Evolutionary conservation across 2,888 invertebrate genomes (phyloP), one percentile per base, ranked within the genome.

Genomic region (Ernsta delagoae): DNA sequence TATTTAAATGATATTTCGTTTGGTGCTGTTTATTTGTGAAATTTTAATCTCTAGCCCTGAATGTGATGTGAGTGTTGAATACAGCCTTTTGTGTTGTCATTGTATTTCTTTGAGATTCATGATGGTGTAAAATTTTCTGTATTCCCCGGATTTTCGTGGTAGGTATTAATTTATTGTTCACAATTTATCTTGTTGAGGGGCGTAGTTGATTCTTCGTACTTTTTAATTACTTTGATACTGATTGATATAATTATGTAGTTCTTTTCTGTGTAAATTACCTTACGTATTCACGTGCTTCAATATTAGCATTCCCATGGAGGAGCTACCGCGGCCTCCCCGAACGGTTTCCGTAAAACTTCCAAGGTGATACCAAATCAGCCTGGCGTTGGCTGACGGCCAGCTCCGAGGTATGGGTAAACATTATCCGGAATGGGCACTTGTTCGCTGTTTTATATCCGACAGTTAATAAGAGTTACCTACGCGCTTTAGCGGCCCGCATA

Each of bases 341-440:
- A 72, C 71, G 70, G 73, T 75, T 78, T 75, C 77, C 75, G 75
- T 72, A 71, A 76, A 75, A 76, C 70, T 75, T 75, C 76, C 78
- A 81, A 81, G 82, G 80, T 76, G 77, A 79, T 75, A 68, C 71
- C 74, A 72, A 74, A 76, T 74, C 67, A 65, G 72, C 67, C 70
- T 70, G 70, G 41, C 43, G 70, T 72, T 83, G 83, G 83, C 83
- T 56, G 48, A 6, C 50, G 41, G 78, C 84, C 83, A 83, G 75
- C 63, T 65, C 69, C 62, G 70, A 73, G 74, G 73, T 75, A 75
- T 73, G 72, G 66, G 69, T 68, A 66, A 65, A 68, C 64, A 74
- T 67, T 60, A 72, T 75, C 74, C 71, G 71, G 71, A 75, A 74
- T 74, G 73, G 71, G 74, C 72, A 72, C 70, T 75, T 64, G 56